Evolutionary conservation across 2,888 invertebrate species (phyloP), one percentile per base, ranked within the genome.

Genomic region (Polietes domitor): DNA sequence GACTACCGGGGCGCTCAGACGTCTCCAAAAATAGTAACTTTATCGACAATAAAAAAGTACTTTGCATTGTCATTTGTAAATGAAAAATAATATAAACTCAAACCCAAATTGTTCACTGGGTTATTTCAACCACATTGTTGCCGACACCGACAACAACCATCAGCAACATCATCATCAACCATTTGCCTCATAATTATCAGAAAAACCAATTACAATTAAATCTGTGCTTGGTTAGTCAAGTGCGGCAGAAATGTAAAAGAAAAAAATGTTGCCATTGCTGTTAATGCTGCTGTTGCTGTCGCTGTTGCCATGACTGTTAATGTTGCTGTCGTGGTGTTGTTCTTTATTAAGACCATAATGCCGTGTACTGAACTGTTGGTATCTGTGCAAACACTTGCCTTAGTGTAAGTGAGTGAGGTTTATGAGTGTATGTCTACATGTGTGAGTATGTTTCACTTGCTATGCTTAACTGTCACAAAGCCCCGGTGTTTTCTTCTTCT

Each of bases 141-240:
- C 7, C 26, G 24, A 15, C 24, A 65, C 32, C 17, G 32, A 37
- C 65, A 63, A 37, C 19, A 2, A 63, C 17, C 19, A 41, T 65
- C 10, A 7, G 9, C 19, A 41, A 65, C 65, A 41, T 41, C 10
- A 24, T 12, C 26, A 58, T 15, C 24, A 65, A 65, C 10, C 41
- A 63, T 19, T 21, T 65, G 37, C 37, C 65, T 32, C 58, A 72
- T 72, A 58, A 75, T 37, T 79, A 68, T 24, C 68, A 32, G 21
- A 68, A 68, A 88, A 88, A 83, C 82, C 86, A 88, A 89, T 88
- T 88, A 88, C 86, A 89, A 89, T 89, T 89, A 88, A 88, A 88
- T 89, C 87, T 86, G 87, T 88, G 89, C 89, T 89, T 89, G 90
- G 88, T 85, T 88, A 88, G 87, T 88, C 90, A 90, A 88, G 88